Evolutionary conservation across 1,140 invertebrate genomes (phyloP).

Genomic region (Himalopsyche phryganea): DNA sequence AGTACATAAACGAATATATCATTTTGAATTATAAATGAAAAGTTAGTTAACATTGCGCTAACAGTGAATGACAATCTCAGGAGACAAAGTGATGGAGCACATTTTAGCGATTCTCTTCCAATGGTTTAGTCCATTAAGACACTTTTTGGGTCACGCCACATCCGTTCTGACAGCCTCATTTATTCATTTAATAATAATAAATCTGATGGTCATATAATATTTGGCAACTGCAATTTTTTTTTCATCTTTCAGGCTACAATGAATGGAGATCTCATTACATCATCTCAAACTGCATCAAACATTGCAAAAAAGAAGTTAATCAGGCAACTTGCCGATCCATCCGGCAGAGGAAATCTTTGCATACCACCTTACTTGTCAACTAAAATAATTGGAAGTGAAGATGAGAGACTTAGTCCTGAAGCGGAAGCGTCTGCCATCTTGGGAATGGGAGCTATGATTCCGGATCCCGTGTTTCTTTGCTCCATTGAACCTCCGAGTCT

Average conservation of each 20-base stretch:
- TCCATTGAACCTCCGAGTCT: constrained; percentile 89
- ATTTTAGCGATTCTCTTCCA: too few species aligned
- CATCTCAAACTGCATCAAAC: constrained; percentile 52
- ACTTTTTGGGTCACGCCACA: too few species aligned
- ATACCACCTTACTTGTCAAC: constrained; percentile 21
- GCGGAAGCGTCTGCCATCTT: constrained; percentile 41
- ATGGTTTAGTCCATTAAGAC: too few species aligned
- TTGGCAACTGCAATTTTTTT: too few species aligned
- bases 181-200: too few species aligned
- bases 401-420: constrained; percentile 1
- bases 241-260: constrained; percentile 63
- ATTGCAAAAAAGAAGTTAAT: constrained; percentile 56
- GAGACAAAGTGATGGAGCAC: too few species aligned
- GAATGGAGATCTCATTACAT: constrained; percentile 84
- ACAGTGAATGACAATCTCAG: too few species aligned
- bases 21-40: too few species aligned
- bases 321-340: constrained; percentile 39
- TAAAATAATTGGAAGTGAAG: constrained; percentile 9
- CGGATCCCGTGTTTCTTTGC: constrained; percentile 96
- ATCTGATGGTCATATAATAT: too few species aligned
- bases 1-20: too few species aligned
- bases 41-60: too few species aligned
- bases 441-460: constrained; percentile 63
- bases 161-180: too few species aligned
- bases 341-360: constrained; percentile 39